These are phyloP conservation scores for Scylla paramamosain DNA, from an alignment of 1,140 invertebrate genomes.

Conservation along the genomic window DNA sequence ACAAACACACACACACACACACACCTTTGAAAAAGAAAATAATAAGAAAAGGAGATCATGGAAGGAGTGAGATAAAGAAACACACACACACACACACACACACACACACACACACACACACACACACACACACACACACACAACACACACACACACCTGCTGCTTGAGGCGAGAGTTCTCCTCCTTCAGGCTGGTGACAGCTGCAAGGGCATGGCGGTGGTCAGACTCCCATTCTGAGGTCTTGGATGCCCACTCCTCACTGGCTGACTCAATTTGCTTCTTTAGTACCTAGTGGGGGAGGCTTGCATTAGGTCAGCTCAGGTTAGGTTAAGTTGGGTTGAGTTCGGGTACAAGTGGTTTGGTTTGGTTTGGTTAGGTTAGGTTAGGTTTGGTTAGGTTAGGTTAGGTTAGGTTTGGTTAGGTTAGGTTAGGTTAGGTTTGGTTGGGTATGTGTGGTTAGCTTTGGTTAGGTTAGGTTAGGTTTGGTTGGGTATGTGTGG, in stretches of 20 bases:
- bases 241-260: constrained; percentile 60
- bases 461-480: neutral
- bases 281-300: constrained; percentile 39
- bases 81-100: neutral
- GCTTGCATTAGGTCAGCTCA: no score
- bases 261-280: constrained; percentile 63
- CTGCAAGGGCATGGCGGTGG: constrained; percentile 36
- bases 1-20: neutral
- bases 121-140: neutral
- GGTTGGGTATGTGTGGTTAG: no score
- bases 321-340: neutral
- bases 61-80: no score
- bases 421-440: no score
- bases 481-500: neutral
- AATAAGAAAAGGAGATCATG: no score
- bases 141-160: constrained; percentile 70
- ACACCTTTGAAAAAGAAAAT: neutral
- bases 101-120: neutral
- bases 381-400: no score
- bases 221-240: constrained; percentile 64
- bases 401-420: no score
- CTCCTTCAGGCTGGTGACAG: constrained; percentile 48
- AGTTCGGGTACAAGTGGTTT: neutral
- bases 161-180: constrained; percentile 49
- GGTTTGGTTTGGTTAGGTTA: no score